phyloP scores from a whole-genome alignment of 1,140 invertebrate genomes.

The Eciton burchellii region DNA sequence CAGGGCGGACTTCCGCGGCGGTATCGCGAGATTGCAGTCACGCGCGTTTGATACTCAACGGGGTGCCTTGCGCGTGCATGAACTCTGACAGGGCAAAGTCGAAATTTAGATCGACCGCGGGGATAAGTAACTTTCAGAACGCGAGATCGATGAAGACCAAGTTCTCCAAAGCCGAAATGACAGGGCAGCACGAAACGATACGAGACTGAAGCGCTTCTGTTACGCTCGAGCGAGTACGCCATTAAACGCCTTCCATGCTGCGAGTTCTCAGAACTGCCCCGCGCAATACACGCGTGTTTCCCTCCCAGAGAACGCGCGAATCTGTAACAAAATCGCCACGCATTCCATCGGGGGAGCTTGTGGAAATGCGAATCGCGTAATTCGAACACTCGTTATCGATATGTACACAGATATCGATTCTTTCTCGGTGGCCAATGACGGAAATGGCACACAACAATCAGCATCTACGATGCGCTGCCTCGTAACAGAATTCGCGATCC shows the following conservation, averaged over 20 bases:
- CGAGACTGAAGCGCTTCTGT: neutral
- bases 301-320: no score
- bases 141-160: slow-evolving; percentile 21
- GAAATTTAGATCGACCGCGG: slow-evolving; percentile 37
- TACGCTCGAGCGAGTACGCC: no score
- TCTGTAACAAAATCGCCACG: no score
- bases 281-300: neutral
- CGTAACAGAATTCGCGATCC: slow-evolving; percentile 21
- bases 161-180: neutral
- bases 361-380: neutral
- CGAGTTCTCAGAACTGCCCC: no score
- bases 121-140: slow-evolving; percentile 33
- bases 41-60: slow-evolving; percentile 37
- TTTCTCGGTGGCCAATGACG: neutral
- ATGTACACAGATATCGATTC: neutral
- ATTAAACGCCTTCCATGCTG: no score
- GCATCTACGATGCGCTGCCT: neutral
- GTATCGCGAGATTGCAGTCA: slow-evolving; percentile 39
- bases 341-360: no score
- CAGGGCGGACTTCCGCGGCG: slow-evolving; percentile 20
- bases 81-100: slow-evolving; percentile 36
- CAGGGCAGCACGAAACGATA: neutral
- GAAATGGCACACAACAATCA: neutral
- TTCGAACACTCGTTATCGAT: neutral
- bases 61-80: slow-evolving; percentile 3